A percentile compares a stretch with the other conserved stretches of the same genome.
These are phyloP conservation scores for Pollenia angustigena DNA, from an alignment of 2,888 invertebrate genomes.

Conservation along the genomic window DNA sequence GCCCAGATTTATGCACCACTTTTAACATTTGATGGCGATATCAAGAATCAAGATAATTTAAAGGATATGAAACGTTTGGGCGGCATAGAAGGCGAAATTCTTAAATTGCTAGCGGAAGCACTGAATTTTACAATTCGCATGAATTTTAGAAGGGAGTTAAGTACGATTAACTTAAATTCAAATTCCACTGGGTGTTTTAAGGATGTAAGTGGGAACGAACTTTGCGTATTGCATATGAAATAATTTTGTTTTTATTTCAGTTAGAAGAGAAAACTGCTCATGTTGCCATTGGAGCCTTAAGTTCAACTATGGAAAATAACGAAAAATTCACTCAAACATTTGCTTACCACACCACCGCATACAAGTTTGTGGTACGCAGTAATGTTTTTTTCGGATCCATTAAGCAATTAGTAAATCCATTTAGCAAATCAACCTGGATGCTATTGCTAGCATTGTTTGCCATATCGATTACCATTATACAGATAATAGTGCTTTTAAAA, in stretches of 20 bases:
- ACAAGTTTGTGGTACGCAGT: constrained; percentile 77
- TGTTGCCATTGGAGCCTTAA: constrained; percentile 71
- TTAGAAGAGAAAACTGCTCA: neutral
- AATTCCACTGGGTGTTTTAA: constrained; percentile 77
- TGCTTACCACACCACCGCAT: constrained; percentile 76
- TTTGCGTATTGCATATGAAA: neutral
- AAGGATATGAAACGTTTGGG: constrained; percentile 72
- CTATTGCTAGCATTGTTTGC: constrained; percentile 59
- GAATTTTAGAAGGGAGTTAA: constrained; percentile 71
- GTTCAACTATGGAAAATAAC: constrained; percentile 75
- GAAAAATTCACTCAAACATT: constrained; percentile 75
- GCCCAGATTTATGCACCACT: constrained; percentile 76
- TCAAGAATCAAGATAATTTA: constrained; percentile 67
- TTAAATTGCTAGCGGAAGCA: constrained; percentile 76
- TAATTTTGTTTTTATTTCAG: constrained; percentile 4
- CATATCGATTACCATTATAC: constrained; percentile 51
- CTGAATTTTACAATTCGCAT: constrained; percentile 77
- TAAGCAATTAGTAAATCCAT: constrained; percentile 76
- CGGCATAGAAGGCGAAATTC: constrained; percentile 80
- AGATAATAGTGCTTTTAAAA: neutral
- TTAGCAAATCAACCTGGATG: constrained; percentile 76
- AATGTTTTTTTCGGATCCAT: constrained; percentile 72
- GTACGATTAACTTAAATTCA: constrained; percentile 67
- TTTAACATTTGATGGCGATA: constrained; percentile 77
- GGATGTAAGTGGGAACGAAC: constrained; percentile 71